Base-by-base conservation (phyloP, 2,888 invertebrate genomes). In the Phoronis australis region DNA sequence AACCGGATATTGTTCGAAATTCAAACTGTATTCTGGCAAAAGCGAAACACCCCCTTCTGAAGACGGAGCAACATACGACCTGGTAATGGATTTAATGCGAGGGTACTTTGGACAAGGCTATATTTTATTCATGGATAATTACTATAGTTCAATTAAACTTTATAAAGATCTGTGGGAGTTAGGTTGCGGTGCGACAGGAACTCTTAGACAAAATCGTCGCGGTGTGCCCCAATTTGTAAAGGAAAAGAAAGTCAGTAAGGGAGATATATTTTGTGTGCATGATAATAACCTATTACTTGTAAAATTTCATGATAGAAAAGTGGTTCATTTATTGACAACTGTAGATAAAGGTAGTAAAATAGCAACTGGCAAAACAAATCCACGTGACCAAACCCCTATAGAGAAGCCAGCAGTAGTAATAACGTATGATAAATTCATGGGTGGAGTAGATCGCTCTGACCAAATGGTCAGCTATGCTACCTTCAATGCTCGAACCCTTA, bases 381-480 rank as follows among this genome's bases (percentile, higher is more conserved):
- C 18, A 9, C 9, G 31, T 15, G 15, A 9, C 9, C 9, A 31
- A 9, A 31, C 31, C 9, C 31, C 31, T 6, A 48, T 56, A 26
- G 31, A 45, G 27, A 52, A 51, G 39, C 57, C 57, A 1, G n/a
- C 23, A 2, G 47, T 42, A 21, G 44, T 54, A 20, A 23, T 49
- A 3, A 40, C 55, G 12, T 61, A 56, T 39, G 55, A 51, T 35
- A 27, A 37, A 37, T 35, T 51, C 25, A 61, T 59, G 57, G 57
- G 57, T 37, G 56, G 56, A 6, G 55, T 61, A 20, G 57, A 61
- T 42, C 31, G 45, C 1, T 50, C 48, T 6, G 59, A 59, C 39
- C 57, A 61, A 50, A 37, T 59, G 3, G 37, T 38, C 6, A 31
- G 47, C 20, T 57, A 54, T 23, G 51, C 57, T 26, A 39, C 45